Evolutionary conservation across 92 coral and sea anemone genomes (phyloP).

Genomic region (Diadumene lineata): DNA sequence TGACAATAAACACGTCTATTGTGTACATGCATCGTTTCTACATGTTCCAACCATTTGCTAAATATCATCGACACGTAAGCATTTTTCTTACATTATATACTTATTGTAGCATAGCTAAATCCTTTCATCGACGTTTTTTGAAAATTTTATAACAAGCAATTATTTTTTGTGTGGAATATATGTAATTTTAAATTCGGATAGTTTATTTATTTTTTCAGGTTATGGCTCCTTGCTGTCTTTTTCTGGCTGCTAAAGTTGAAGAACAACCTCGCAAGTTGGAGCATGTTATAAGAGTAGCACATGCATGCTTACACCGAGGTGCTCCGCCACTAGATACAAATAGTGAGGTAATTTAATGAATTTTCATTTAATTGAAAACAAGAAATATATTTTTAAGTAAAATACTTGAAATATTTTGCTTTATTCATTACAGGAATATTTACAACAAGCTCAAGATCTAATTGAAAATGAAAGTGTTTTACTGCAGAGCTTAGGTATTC

Average conservation of each 20-base stretch:
- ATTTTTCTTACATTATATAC: background rate
- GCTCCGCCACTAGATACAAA: conserved; percentile 85
- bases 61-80: conserved; percentile 96
- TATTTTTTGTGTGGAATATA: conserved; percentile 1
- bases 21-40: conserved; percentile 99
- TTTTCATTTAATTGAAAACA: too few species aligned
- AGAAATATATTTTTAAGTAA: too few species aligned
- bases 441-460: conserved; percentile 98
- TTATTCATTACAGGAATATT: conserved; percentile 71
- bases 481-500: conserved; percentile 86
- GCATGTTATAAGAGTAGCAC: conserved; percentile 92
- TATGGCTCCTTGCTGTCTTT: conserved; percentile 95
- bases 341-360: conserved; percentile 79
- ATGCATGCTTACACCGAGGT: conserved; percentile 92
- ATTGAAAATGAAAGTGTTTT: conserved; percentile 95
- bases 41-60: conserved; percentile 86
- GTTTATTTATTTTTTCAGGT: conserved; percentile 29
- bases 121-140: background rate
- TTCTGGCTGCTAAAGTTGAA: conserved; percentile 93
- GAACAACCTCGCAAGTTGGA: conserved; percentile 98
- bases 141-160: background rate
- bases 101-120: background rate
- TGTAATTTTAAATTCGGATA: too few species aligned
- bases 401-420: too few species aligned
- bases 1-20: conserved; percentile 98